phyloP scores from a whole-genome alignment of 2,113 vertebrate genomes.

The Otus sunia region DNA sequence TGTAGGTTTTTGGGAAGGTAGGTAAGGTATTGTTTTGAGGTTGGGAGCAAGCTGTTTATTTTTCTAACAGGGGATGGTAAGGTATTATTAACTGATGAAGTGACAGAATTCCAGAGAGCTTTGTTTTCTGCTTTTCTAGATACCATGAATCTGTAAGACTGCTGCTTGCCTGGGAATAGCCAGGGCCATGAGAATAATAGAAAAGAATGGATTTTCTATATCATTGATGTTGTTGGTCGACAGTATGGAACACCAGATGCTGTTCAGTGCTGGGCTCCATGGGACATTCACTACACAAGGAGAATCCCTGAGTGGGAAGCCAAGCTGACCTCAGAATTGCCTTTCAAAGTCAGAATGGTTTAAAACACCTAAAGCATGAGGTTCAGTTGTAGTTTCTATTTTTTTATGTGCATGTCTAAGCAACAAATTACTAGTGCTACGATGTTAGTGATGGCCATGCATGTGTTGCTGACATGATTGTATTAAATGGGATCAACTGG shows the following conservation, averaged over 20 bases:
- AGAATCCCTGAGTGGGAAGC: neutral
- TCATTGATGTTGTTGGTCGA: neutral
- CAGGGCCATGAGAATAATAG: neutral
- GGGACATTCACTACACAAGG: neutral
- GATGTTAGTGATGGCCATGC: neutral
- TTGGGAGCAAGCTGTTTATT: neutral
- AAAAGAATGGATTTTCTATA: neutral
- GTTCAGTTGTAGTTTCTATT: neutral
- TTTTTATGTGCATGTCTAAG: neutral
- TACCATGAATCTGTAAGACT: neutral
- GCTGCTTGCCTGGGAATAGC: neutral
- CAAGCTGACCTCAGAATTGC: neutral
- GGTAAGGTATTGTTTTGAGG: neutral
- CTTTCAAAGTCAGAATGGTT: neutral
- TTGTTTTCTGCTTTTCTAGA: neutral
- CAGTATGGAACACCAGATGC: neutral
- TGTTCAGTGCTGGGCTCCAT: accelerated
- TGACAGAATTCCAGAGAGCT: neutral
- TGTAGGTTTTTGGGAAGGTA: neutral
- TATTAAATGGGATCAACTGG: neutral
- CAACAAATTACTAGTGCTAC: neutral
- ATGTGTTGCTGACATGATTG: neutral
- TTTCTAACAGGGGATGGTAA: neutral
- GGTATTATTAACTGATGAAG: neutral
- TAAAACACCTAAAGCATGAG: neutral